Evolutionary conservation across 2,113 vertebrate genomes (phyloP).

Genomic region (Mormyrus iriodes): DNA sequence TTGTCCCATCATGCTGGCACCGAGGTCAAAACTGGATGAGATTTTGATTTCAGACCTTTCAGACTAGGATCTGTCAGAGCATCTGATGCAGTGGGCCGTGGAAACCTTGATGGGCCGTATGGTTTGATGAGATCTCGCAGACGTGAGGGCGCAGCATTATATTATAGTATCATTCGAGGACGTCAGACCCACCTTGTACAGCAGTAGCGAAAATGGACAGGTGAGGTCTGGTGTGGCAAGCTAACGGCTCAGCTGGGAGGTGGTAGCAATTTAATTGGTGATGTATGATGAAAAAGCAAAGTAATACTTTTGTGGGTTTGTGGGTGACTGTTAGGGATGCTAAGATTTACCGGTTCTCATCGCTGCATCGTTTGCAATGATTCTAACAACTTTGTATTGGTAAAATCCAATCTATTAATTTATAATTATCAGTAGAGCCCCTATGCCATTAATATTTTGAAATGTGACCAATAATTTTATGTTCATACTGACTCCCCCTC

Average conservation of each 20-base stretch:
- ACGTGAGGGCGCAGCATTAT: neutral
- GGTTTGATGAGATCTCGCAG: neutral
- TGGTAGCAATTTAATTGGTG: neutral
- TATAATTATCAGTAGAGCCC: neutral
- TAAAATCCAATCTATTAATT: neutral
- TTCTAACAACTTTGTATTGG: neutral
- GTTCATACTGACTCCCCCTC: neutral
- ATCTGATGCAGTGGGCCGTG: neutral
- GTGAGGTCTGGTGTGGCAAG: neutral
- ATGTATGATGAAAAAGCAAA: neutral
- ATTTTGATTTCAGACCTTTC: neutral
- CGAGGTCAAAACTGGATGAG: neutral
- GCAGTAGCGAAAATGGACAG: neutral
- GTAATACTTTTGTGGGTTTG: neutral
- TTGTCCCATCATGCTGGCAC: neutral
- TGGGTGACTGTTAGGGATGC: neutral
- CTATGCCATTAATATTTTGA: neutral
- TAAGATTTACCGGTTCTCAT: neutral
- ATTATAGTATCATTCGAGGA: neutral
- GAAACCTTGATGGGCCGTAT: neutral
- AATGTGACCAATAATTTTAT: neutral
- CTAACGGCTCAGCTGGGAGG: neutral
- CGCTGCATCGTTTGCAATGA: no score
- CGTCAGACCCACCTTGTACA: neutral
- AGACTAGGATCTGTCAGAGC: neutral